These are phyloP conservation scores for Uloborus plumipes DNA, from an alignment of 2,888 invertebrate species.

Conservation along the genomic window DNA sequence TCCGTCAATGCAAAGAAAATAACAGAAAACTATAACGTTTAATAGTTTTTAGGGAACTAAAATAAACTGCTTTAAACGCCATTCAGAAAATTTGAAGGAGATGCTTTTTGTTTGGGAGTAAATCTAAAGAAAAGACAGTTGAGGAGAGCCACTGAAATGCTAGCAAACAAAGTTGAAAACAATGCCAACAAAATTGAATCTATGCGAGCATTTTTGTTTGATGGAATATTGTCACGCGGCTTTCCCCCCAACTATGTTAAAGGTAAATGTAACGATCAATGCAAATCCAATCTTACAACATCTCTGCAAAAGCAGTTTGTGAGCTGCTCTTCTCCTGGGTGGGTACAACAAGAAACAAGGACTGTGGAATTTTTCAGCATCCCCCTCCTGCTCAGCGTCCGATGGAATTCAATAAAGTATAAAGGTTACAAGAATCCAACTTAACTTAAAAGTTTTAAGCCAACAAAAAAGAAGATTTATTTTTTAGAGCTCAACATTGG, in stretches of 20 bases:
- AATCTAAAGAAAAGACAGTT: too few species aligned
- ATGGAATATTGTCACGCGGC: conserved; percentile 55
- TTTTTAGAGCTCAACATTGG: too few species aligned
- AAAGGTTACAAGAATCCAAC: conserved; percentile 40
- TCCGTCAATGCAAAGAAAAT: too few species aligned
- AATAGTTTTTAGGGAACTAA: too few species aligned
- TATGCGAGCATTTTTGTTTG: conserved; percentile 36
- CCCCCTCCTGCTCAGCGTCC: conserved; percentile 21
- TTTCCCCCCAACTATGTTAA: conserved; percentile 16
- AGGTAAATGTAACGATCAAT: conserved; percentile 50
- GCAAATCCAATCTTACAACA: conserved; percentile 52
- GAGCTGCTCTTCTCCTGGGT: conserved; percentile 34
- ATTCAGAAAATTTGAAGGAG: too few species aligned
- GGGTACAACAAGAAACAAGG: conserved; percentile 19
- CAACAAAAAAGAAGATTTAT: too few species aligned
- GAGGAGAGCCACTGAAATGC: too few species aligned
- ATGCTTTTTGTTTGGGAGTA: too few species aligned
- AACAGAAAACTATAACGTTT: too few species aligned
- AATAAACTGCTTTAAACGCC: too few species aligned
- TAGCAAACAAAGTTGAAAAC: background rate
- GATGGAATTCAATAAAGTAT: conserved; percentile 32
- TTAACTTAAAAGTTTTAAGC: conserved; percentile 39
- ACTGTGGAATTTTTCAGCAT: conserved; percentile 21
- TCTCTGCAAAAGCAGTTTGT: conserved; percentile 42
- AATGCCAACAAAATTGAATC: conserved; percentile 39